Base-by-base conservation (phyloP, 1,140 invertebrate genomes). In the Trachelipus rathkii region DNA sequence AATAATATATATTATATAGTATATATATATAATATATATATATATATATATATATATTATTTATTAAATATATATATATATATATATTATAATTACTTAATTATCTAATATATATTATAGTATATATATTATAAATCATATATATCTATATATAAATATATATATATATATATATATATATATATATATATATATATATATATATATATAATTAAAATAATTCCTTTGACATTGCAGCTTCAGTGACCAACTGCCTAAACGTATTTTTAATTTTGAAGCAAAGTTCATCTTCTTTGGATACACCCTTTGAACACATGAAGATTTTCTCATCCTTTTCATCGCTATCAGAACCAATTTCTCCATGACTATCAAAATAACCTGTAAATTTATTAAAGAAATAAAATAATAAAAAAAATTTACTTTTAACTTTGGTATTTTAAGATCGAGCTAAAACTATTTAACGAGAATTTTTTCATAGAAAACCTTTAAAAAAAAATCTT, bases 181-280 rank as follows among this genome's bases (percentile, higher is more conserved):
- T 33, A 33, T 33, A 33, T 33, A 33, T 33, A 33, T 33, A 33
- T 33, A 33, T 33, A 33, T 33, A 33, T 33, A 33, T 33, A 33
- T 33, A 33, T 33, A 33, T 33, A 33, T 33, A 33, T 33, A 33
- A 33, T 60, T 19, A 60, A 60, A 15, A 60, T 19, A 60, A 60
- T 8, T 60, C 50, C 50, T 60, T 60, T 60, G 50, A 60, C 50
- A 60, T 60, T 2, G 50, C 50, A 60, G 50, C 50, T 60, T 60
- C 11, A 19, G 19, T 19, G 11, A 60, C 50, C 50, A 60, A 19
- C 8, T 60, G 11, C 8, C 50, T 60, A 19, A 60, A 60, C 2
- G 50, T 60, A 4, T 60, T 19, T 60, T 60, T 60, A 4, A 60
- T 15, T 60, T 60, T 60, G 50, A 60, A 19, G 19, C 11, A 60